A percentile compares a stretch with the other conserved stretches of the same genome.
phyloP scores from a whole-genome alignment of 2,113 vertebrate genomes.

The Halichoerus grypus region DNA sequence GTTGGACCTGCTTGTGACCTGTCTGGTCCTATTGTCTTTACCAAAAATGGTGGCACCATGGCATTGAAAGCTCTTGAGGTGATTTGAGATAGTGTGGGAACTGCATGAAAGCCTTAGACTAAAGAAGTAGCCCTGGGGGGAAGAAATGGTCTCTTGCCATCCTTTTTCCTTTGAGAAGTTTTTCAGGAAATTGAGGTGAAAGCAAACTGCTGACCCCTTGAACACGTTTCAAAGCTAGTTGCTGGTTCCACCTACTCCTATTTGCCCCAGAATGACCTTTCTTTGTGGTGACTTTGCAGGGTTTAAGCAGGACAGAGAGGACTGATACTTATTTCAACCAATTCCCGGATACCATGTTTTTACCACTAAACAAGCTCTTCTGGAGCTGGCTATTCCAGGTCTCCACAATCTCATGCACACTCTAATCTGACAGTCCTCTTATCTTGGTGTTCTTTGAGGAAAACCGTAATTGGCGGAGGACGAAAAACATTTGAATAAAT shows the following conservation, averaged over 20 bases:
- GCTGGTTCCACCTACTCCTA: background rate
- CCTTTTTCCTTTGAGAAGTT: background rate
- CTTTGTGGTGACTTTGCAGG: background rate
- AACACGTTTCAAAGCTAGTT: background rate
- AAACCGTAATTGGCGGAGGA: background rate
- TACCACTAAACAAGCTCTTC: background rate
- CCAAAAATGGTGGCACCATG: background rate
- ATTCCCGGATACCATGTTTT: background rate
- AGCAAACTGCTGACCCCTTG: background rate
- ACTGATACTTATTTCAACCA: background rate
- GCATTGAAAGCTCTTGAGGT: background rate
- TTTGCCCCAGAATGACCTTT: background rate
- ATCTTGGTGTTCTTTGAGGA: background rate
- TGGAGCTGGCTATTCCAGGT: background rate
- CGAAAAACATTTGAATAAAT: background rate
- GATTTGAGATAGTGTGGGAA: background rate
- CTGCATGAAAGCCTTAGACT: background rate
- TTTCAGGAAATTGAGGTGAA: background rate
- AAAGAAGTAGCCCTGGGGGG: background rate
- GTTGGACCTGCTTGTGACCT: too few relatives aligned
- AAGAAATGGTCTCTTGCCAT: background rate
- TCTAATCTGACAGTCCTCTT: background rate
- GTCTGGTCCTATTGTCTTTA: background rate
- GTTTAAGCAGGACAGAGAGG: background rate
- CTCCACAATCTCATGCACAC: background rate